Percentiles rank a stretch among this genome's conserved stretches.
Evolutionary conservation across 2,797 vertebrate species (phyloP).

Genomic region (Amniataba percoides): DNA sequence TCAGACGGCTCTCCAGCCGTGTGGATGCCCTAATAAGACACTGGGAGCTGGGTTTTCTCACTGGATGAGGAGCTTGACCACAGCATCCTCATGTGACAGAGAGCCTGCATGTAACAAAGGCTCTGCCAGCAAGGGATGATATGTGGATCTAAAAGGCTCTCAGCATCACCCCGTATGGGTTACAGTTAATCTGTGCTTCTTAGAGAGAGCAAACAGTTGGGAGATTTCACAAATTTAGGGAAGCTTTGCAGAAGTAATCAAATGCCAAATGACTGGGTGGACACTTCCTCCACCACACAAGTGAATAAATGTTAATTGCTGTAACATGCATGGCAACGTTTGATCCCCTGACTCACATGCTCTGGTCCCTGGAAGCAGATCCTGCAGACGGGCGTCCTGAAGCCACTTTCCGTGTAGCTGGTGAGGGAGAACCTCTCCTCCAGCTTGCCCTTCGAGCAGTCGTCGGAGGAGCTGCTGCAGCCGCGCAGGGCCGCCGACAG

Average conservation of each 20-base stretch:
- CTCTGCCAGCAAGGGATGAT: conserved; percentile 3
- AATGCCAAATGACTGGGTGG: neutral
- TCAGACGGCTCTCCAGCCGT: conserved; percentile 38
- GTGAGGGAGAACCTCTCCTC: conserved; percentile 95
- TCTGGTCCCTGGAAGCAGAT: conserved; percentile 99
- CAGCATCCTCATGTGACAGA: conserved; percentile 6
- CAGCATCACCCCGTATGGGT: neutral
- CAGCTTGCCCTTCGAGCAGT: conserved; percentile 92
- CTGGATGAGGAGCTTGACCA: conserved; percentile 30
- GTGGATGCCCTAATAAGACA: conserved; percentile 47
- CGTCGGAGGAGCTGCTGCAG: conserved; percentile 92
- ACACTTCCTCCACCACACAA: neutral
- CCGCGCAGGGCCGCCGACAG: conserved; percentile 88
- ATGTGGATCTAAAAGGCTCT: neutral
- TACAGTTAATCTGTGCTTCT: neutral
- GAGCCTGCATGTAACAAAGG: neutral
- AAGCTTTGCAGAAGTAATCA: neutral
- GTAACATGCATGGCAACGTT: neutral
- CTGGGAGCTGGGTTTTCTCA: conserved; percentile 20
- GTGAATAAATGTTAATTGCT: neutral
- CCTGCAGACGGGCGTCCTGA: conserved; percentile 96
- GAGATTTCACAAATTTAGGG: neutral
- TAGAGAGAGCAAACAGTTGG: neutral
- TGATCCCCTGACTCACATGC: conserved; percentile 87
- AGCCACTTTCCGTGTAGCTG: conserved; percentile 96